Evolutionary conservation across 2,888 invertebrate genomes (phyloP), one percentile per base, ranked within the genome.

Genomic region (Gastrophysa polygoni): DNA sequence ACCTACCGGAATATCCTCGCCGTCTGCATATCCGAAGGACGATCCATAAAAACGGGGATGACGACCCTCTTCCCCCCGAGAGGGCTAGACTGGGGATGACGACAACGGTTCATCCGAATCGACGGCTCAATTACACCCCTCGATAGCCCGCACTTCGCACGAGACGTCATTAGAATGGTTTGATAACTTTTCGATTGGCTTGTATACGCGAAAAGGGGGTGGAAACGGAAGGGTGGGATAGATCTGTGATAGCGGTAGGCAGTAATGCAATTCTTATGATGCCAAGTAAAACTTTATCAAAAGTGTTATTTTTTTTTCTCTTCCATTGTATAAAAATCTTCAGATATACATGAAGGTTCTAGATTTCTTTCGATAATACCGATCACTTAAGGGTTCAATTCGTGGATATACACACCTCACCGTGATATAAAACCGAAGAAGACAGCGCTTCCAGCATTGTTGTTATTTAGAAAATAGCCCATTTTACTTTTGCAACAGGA

Each of bases 51-150:
- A 32, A 32, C 32, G 32, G 32, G 32, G 32, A 2, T 10, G 11
- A 32, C 32, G 32, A 8, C 7, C 32, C 32, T 7, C 24, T 7
- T 7, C 24, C 24, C 24, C 32, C 32, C 32, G 11, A 11, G 11
- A 5, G 32, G 32, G 29, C 59, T n/a, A n/a, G 14, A 46, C 46
- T 51, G 32, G 32, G 32, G 32, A 2, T 32, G 24, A 24, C 7
- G 24, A 24, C 4, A 24, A 32, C 29, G 29, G 29, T 32, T 68
- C 62, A 67, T 67, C 57, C 65, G 67, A 68, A 70, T 68, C 69
- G 73, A 73, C 70, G 70, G 69, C 68, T 74, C 73, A 72, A 72
- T 74, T 74, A 72, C 72, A 67, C 59, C 44, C 64, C 68, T 29
- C 48, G 59, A 43, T 43, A 5, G 17, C n/a, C 14, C 16, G 54